Evolutionary conservation across 2,888 invertebrate genomes (phyloP), one percentile per base, ranked within the genome.

Genomic region (Pharmacophagus antenor): DNA sequence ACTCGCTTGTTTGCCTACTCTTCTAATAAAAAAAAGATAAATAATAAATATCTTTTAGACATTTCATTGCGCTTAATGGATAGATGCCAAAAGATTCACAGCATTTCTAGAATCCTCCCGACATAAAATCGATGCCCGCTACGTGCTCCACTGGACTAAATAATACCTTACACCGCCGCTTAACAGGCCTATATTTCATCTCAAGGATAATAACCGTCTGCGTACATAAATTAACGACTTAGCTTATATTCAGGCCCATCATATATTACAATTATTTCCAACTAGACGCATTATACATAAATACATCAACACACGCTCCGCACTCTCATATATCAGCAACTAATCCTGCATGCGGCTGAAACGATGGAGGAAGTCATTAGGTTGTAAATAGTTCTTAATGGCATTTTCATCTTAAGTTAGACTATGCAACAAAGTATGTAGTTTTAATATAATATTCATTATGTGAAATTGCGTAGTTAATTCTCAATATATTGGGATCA

Each of bases 41-140:
- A 37, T 4, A 3, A 37, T 37, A 37, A 37, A 37, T 37, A 37
- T n/a, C 23, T 22, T 48, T 37, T 17, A 52, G 25, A 41, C 53
- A 58, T 48, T 48, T 52, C 23, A 20, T 47, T 53, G 42, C 25
- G 42, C 21, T 53, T 37, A 58, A 46, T 53, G 47, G 46, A 50
- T 41, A 15, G 59, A 54, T 59, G 22, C 44, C 44, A 31, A 58
- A 18, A 54, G 27, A 21, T 54, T 22, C 17, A 44, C 27, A 59
- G 59, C 49, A 59, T 59, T 55, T 44, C 49, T 42, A 22, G 51
- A 31, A 44, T 31, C 25, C 27, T 23, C 44, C 27, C 15, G 31
- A 42, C 54, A 44, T 44, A 68, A 68, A 67, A 63, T 66, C 65
- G 62, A 67, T 68, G 66, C 63, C 52, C 23, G 58, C 56, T 61